Base-by-base conservation (phyloP, 2,888 invertebrate species). In the Temnothorax rugatulus region DNA sequence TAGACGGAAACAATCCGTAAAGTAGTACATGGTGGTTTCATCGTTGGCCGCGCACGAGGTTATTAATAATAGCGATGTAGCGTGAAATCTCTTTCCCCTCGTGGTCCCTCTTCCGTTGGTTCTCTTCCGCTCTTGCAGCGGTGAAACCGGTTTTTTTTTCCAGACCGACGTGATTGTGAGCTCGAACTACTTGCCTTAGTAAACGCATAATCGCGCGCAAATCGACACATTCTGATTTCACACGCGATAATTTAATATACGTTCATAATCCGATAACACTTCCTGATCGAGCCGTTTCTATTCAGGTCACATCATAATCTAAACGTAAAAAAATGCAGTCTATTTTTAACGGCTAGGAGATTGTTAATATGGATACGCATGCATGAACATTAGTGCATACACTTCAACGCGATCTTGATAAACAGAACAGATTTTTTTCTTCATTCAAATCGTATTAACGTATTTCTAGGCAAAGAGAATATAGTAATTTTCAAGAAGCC, bases 11-110 rank as follows among this genome's bases (percentile, higher is more conserved):
- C 66, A 79, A 82, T 69, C 59, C 77, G 54, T 73, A 73, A 82
- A 54, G 50, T 52, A 77, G 38, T 71, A 50, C 79, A 66, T 66
- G 63, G 61, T 69, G 71, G 38, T 64, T 63, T 54, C 50, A 59
- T 50, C 34, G 54, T 47, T 47, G 29, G 29, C 57, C 44, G 18
- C 54, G 52, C 3, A 63, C 44, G 57, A 73, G 64, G 54, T 68
- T 54, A 81, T 86, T 88, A 86, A 71, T 84, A 82, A 86, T 63
- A 77, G 61, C 81, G 69, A 84, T 63, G 44, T 71, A 66, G 59
- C 77, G 82, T 77, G 74, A 84, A 84, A 82, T 71, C 69, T 66
- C 69, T 68, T 77, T 47, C 54, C 77, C 59, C 85, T 69, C 41
- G 68, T 71, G 38, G 71, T 66, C 54, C 71, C 63, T 63, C 75